Base-by-base conservation (phyloP, 2,113 vertebrate species). In the Labeo catla region DNA sequence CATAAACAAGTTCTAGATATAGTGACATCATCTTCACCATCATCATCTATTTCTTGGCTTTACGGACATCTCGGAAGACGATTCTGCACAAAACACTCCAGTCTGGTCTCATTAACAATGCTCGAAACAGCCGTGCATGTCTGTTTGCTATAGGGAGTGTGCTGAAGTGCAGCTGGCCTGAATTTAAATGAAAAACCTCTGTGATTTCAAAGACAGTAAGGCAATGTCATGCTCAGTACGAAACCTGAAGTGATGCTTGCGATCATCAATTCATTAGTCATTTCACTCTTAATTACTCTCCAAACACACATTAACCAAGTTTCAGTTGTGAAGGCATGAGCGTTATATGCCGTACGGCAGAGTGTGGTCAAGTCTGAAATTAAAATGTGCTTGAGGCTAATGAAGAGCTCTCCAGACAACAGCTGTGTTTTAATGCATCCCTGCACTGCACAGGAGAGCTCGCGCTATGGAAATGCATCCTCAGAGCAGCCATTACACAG, bases 321-420 rank as follows among this genome's bases (percentile, higher is more conserved):
- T 68, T 57, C 34, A 66, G 79, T 83, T 54, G 81, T 79, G 73
- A 88, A 88, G 43, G 61, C 43, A 79, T 73, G 63, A 84, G 66
- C 36, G 47, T 84, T 81, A 72, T 34, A 85, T 74, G 76, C 76
- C 78, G 68, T 81, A 80, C 66, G 6, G 81, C 76, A 84, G 68
- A 78, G 82, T 84, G 82, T 89, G 88, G 88, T 87, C 85, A 85
- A 82, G 85, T 81, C 70, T 87, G 77, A 87, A 89, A 89, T 89
- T 81, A 89, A 89, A 87, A 86, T 87, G 77, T 82, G 82, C 82
- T 84, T 86, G 85, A 82, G 80, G 82, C 61, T 89, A 89, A 89
- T 89, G 82, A 87, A 89, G 85, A 84, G 88, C 85, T 87, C 85
- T 89, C 70, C 76, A 86, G 85, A 89, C 76, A 89, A 86, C 88